These are phyloP conservation scores for Bibio marci DNA, from an alignment of 2,888 invertebrate genomes.

Conservation along the genomic window DNA sequence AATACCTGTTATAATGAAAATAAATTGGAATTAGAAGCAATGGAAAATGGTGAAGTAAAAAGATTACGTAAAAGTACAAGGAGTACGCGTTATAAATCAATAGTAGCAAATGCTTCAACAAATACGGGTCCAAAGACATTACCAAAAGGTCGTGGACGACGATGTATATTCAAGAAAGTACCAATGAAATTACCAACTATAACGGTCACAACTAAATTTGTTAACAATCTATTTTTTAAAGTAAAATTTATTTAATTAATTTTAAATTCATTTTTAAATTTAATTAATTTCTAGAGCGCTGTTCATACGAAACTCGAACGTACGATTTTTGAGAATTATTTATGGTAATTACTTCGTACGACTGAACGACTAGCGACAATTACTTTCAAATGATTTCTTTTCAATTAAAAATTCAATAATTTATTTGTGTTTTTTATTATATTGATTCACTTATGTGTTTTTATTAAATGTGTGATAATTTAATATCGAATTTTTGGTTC, in stretches of 20 bases:
- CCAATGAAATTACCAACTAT: slow-evolving; percentile 67
- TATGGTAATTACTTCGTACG: too few species aligned
- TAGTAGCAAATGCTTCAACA: slow-evolving; percentile 23
- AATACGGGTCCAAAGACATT: slow-evolving; percentile 19
- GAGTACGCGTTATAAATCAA: slow-evolving; percentile 28
- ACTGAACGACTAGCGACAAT: too few species aligned
- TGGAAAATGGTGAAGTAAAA: slow-evolving; percentile 20
- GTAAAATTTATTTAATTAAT: slow-evolving; percentile 21
- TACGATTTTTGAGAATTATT: too few species aligned
- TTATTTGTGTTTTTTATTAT: too few species aligned
- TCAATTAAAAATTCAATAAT: too few species aligned
- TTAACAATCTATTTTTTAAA: slow-evolving; percentile 61
- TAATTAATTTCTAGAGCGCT: not conserved
- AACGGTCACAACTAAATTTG: slow-evolving; percentile 65
- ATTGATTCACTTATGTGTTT: too few species aligned
- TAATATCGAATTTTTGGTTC: too few species aligned
- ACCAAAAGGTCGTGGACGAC: slow-evolving; percentile 54
- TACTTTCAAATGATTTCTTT: too few species aligned
- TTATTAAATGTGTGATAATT: not conserved
- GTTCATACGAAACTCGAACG: too few species aligned
- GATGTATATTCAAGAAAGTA: slow-evolving; percentile 60
- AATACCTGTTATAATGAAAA: too few species aligned
- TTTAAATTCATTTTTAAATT: not conserved
- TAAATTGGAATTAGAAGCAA: too few species aligned
- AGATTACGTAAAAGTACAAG: slow-evolving; percentile 18